These are phyloP conservation scores for Periophthalmus magnuspinnatus DNA, from an alignment of 2,797 vertebrate species.

Conservation along the genomic window DNA sequence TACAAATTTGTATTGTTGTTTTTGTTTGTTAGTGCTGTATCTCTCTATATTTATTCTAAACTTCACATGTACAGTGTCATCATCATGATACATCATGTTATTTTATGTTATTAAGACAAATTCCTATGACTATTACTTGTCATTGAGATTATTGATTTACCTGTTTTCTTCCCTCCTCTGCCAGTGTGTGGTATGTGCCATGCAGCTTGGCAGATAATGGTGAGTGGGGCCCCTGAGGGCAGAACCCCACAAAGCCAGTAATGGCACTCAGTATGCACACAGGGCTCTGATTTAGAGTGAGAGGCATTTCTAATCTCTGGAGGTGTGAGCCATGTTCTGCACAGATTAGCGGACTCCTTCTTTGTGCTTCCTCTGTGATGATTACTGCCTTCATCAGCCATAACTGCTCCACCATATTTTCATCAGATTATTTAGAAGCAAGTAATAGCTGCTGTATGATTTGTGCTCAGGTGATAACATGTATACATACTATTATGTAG, in stretches of 20 bases:
- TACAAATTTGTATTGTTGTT: neutral
- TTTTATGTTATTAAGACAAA: neutral
- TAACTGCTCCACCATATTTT: conserved; percentile 36
- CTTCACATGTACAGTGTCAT: neutral
- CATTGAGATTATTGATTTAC: conserved; percentile 58
- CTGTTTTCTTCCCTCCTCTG: conserved; percentile 27
- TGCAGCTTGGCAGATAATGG: conserved; percentile 45
- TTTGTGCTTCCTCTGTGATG: conserved; percentile 56
- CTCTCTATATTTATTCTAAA: neutral
- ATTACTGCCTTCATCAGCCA: conserved; percentile 51
- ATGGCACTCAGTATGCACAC: conserved; percentile 70
- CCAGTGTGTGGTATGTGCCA: conserved; percentile 28
- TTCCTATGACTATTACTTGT: conserved; percentile 21
- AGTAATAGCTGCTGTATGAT: conserved; percentile 7
- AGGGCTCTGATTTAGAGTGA: conserved; percentile 64
- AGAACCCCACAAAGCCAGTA: conserved; percentile 70
- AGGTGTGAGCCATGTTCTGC: conserved; percentile 55
- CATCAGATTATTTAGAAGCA: conserved; percentile 26
- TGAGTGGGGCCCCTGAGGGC: conserved; percentile 63
- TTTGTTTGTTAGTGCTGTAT: neutral
- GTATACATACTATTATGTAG: neutral
- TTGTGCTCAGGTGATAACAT: neutral
- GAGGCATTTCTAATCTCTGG: conserved; percentile 59
- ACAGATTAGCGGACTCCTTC: conserved; percentile 48
- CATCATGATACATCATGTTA: neutral